A percentile compares a stretch with the other conserved stretches of the same genome.
These are phyloP conservation scores for Metellina segmentata DNA, from an alignment of 2,888 invertebrate genomes.

Conservation along the genomic window DNA sequence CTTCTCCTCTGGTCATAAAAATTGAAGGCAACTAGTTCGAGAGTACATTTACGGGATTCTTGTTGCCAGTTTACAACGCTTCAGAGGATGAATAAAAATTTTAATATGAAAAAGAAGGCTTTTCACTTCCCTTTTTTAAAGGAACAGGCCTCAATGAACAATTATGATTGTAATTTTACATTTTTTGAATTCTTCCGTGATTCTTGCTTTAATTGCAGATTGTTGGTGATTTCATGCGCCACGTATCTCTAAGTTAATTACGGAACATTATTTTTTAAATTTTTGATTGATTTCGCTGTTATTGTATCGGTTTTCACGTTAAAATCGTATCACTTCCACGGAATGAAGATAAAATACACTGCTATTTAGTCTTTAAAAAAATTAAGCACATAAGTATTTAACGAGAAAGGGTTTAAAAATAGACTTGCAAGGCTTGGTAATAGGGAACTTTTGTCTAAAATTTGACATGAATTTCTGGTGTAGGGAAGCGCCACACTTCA, in stretches of 20 bases:
- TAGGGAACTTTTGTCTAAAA: too few relatives aligned
- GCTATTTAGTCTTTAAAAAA: too few relatives aligned
- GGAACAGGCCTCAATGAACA: neutral
- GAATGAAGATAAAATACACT: too few relatives aligned
- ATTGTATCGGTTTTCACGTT: too few relatives aligned
- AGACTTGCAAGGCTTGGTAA: too few relatives aligned
- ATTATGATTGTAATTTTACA: neutral
- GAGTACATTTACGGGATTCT: neutral
- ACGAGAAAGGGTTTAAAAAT: too few relatives aligned
- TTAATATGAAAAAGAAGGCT: neutral
- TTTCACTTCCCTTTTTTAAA: neutral
- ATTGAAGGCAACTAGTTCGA: conserved; percentile 14
- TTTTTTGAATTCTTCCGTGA: neutral
- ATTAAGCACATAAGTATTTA: too few relatives aligned
- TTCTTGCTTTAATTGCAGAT: neutral
- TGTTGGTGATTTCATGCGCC: neutral
- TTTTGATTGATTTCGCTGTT: neutral
- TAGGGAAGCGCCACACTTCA: too few relatives aligned
- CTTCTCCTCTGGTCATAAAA: conserved; percentile 25
- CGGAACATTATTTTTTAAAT: neutral
- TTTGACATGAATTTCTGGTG: too few relatives aligned
- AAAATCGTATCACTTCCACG: too few relatives aligned
- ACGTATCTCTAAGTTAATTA: neutral
- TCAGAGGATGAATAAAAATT: neutral
- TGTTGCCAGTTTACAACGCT: neutral